These are phyloP conservation scores for Pentamera pediparva DNA, from an alignment of 53 echinoderm and acorn worm genomes.

Conservation along the genomic window DNA sequence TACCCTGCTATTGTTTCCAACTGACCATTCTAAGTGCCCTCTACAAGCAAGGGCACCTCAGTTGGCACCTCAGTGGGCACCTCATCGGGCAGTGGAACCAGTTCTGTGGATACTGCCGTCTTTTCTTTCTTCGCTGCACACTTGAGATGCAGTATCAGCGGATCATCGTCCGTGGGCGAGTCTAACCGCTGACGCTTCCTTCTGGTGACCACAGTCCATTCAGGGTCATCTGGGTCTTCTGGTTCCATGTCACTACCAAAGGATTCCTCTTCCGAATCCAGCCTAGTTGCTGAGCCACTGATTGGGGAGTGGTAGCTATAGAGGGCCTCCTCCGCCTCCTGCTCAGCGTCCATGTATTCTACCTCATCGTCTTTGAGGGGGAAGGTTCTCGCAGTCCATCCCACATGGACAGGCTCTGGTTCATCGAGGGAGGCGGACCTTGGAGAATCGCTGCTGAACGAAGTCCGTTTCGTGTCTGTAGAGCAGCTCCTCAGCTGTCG, in stretches of 20 bases:
- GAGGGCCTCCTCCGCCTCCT: not conserved
- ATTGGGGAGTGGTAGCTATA: not conserved
- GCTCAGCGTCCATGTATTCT: slow-evolving; percentile 1
- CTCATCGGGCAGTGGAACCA: too few species aligned
- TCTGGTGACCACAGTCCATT: slow-evolving; percentile 77
- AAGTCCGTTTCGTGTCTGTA: slow-evolving; percentile 58
- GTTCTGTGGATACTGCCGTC: too few species aligned
- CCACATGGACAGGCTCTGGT: slow-evolving; percentile 23
- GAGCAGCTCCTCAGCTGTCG: slow-evolving; percentile 37
- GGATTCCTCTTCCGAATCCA: slow-evolving; percentile 21
- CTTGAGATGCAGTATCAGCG: slow-evolving; percentile 16
- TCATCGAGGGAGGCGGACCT: slow-evolving; percentile 5
- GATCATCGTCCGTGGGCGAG: not conserved
- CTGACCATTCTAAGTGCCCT: too few species aligned
- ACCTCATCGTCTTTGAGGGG: slow-evolving; percentile 55
- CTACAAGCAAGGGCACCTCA: too few species aligned
- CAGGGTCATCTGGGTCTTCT: slow-evolving; percentile 95
- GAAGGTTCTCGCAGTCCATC: slow-evolving; percentile 50
- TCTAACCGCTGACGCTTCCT: not conserved
- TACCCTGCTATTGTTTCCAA: too few species aligned
- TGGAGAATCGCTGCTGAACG: slow-evolving; percentile 45
- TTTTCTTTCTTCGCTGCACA: slow-evolving; percentile 19
- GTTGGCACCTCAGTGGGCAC: too few species aligned
- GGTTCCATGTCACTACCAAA: slow-evolving; percentile 37
- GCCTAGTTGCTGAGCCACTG: not conserved